phyloP scores from a whole-genome alignment of 2,888 invertebrate genomes.

The Scrobipalpa atriplicella region DNA sequence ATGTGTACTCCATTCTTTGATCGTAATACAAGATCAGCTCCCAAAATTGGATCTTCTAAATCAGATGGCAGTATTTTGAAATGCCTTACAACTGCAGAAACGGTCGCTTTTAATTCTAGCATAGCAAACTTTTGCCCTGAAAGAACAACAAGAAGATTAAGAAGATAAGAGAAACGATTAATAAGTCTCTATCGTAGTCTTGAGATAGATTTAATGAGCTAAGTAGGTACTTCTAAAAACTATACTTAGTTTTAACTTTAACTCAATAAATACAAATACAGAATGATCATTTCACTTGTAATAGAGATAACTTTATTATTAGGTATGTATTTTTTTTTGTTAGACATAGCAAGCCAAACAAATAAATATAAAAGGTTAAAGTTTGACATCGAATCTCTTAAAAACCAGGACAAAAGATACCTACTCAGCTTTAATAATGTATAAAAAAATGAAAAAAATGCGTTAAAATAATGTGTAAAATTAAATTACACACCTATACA shows the following conservation, averaged over 20 bases:
- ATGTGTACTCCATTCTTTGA: slow-evolving; percentile 45
- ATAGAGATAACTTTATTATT: no score
- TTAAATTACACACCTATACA: slow-evolving; percentile 61
- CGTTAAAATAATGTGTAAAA: not conserved
- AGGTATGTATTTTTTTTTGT: not conserved
- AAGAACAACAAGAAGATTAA: slow-evolving; percentile 40
- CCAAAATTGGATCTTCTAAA: slow-evolving; percentile 61
- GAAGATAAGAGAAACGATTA: no score
- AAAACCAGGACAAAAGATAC: no score
- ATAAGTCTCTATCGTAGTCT: no score
- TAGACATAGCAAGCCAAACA: not conserved
- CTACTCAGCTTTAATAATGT: no score
- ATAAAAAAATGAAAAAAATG: no score
- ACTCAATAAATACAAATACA: no score
- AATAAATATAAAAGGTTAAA: not conserved
- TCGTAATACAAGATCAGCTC: slow-evolving; percentile 70
- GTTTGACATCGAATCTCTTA: no score
- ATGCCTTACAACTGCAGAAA: slow-evolving; percentile 72
- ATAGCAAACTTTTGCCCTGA: slow-evolving; percentile 60
- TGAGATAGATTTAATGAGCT: no score
- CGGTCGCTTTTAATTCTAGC: slow-evolving; percentile 74
- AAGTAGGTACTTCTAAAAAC: no score
- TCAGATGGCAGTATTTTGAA: slow-evolving; percentile 59
- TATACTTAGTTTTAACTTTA: no score
- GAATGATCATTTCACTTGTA: no score